A percentile compares a stretch with the other conserved stretches of the same genome.
These are phyloP conservation scores for Blastobasis lacticolella DNA, from an alignment of 2,888 invertebrate species.

Conservation along the genomic window DNA sequence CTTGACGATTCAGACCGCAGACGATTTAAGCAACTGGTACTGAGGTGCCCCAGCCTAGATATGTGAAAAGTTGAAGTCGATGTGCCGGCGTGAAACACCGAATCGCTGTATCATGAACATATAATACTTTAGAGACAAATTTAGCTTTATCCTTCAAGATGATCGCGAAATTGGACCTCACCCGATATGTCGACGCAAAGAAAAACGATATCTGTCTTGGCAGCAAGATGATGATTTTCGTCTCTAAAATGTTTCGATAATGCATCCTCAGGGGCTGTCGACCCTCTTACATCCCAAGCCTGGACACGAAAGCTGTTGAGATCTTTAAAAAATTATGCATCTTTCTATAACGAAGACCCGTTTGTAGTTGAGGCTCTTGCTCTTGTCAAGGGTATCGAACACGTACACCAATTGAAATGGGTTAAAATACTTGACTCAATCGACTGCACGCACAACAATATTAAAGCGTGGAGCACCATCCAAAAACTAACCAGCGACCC, in stretches of 20 bases:
- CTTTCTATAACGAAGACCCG: not conserved
- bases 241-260: not conserved
- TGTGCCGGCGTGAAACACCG: too few species aligned
- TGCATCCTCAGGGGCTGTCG: conserved; percentile 2
- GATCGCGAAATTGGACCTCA: too few species aligned
- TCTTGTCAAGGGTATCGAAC: not conserved
- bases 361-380: not conserved
- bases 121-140: too few species aligned
- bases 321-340: not conserved
- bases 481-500: not conserved
- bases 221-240: too few species aligned
- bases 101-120: too few species aligned
- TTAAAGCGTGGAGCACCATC: not conserved
- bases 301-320: not conserved
- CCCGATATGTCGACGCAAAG: too few species aligned
- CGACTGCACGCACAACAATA: not conserved
- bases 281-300: conserved; percentile 1
- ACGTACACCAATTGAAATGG: not conserved
- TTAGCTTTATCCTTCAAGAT: too few species aligned
- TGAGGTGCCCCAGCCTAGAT: too few species aligned
- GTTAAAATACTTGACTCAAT: not conserved
- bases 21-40: too few species aligned
- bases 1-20: too few species aligned
- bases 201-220: too few species aligned
- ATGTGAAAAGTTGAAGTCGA: too few species aligned